Conservation (phyloP, 2,113 vertebrate genomes). For the Sylvilagus bachmani region DNA sequence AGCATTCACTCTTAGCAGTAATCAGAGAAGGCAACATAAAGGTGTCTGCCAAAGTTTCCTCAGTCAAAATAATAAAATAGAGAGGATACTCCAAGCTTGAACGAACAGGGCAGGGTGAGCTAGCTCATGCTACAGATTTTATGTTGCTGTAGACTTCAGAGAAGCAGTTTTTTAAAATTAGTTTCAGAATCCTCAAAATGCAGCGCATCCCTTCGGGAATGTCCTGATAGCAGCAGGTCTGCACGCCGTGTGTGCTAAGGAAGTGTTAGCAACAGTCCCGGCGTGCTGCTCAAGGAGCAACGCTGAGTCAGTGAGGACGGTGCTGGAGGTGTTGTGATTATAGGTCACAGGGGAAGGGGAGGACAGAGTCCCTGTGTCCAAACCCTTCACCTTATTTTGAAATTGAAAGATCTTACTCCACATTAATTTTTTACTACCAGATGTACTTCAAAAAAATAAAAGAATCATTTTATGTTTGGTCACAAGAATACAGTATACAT, state of each 20-base stretch:
- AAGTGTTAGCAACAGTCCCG: neutral
- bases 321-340: neutral
- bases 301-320: neutral
- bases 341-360: neutral
- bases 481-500: neutral
- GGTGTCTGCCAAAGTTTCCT: neutral
- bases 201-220: neutral
- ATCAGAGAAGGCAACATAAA: constrained; percentile 22
- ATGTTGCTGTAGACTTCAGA: neutral
- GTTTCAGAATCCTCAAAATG: constrained; percentile 22
- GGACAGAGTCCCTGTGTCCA: neutral
- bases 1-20: neutral
- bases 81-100: neutral
- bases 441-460: neutral
- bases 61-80: neutral
- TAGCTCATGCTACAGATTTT: neutral
- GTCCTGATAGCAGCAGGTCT: neutral
- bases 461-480: constrained; percentile 17
- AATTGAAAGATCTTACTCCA: constrained; percentile 31
- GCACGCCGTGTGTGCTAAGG: neutral
- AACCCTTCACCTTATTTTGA: neutral
- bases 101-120: neutral
- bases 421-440: constrained; percentile 8
- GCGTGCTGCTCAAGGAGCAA: neutral
- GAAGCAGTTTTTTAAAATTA: neutral